Conservation (phyloP, 2,888 invertebrate species). For the Parascotia fuliginaria region DNA sequence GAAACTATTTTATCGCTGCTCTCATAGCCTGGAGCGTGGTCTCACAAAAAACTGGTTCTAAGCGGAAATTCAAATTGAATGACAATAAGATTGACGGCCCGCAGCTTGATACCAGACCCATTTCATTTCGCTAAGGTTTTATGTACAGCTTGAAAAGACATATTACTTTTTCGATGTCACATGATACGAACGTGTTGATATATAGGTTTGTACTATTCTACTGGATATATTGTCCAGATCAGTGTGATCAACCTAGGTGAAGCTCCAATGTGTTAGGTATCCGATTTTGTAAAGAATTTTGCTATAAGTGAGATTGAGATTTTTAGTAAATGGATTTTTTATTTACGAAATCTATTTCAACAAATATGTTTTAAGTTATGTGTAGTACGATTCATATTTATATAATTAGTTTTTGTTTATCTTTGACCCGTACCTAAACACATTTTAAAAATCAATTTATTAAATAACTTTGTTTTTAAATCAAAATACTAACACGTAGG, state of each 20-base stretch:
- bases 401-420: too few relatives aligned
- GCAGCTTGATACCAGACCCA: conserved; percentile 71
- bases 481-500: too few relatives aligned
- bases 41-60: conserved; percentile 69
- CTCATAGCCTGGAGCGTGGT: conserved; percentile 47
- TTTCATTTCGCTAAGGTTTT: conserved; percentile 70
- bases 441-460: too few relatives aligned
- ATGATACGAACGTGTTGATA: conserved; percentile 46
- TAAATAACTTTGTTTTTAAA: too few relatives aligned
- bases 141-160: conserved; percentile 52
- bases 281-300: conserved; percentile 6
- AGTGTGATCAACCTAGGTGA: conserved; percentile 16
- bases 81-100: conserved; percentile 83
- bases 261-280: conserved; percentile 15
- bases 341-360: too few relatives aligned
- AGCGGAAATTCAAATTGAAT: conserved; percentile 82
- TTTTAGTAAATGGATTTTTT: too few relatives aligned
- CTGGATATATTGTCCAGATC: conserved; percentile 31
- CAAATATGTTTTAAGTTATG: too few relatives aligned
- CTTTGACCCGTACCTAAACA: too few relatives aligned
- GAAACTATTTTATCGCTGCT: conserved; percentile 32
- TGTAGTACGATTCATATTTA: too few relatives aligned
- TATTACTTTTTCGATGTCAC: conserved; percentile 64
- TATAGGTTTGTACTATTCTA: conserved; percentile 30
- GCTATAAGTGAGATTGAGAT: not conserved